Evolutionary conservation across 2,888 invertebrate genomes (phyloP).

Genomic region (Apotomis turbidana): DNA sequence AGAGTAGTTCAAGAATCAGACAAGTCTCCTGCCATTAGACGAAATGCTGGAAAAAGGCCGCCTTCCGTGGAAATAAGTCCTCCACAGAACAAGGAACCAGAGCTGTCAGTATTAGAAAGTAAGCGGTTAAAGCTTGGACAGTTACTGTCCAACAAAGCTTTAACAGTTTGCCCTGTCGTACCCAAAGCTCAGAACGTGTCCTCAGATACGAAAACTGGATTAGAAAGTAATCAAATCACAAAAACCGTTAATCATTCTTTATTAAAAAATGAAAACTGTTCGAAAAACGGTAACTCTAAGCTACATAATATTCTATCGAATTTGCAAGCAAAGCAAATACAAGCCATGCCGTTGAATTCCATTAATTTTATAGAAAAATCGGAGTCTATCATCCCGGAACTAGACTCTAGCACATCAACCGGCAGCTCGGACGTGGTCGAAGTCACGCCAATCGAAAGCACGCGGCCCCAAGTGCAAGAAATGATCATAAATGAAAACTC

Average conservation of each 20-base stretch:
- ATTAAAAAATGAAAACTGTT: conserved; percentile 75
- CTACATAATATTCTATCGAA: conserved; percentile 77
- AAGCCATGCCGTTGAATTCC: conserved; percentile 65
- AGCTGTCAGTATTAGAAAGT: conserved; percentile 67
- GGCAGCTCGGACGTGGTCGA: conserved; percentile 69
- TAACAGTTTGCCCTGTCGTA: conserved; percentile 68
- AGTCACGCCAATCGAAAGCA: conserved; percentile 61
- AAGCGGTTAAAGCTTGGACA: conserved; percentile 77
- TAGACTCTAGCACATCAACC: conserved; percentile 70
- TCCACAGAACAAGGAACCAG: conserved; percentile 63
- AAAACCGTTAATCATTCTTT: conserved; percentile 67
- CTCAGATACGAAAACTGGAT: conserved; percentile 58
- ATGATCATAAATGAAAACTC: conserved; percentile 78
- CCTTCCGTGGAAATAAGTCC: conserved; percentile 60
- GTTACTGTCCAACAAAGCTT: conserved; percentile 70
- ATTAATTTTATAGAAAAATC: conserved; percentile 63
- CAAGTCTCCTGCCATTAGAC: conserved; percentile 58
- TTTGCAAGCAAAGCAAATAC: conserved; percentile 74
- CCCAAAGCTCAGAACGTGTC: conserved; percentile 58
- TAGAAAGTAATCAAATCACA: conserved; percentile 61
- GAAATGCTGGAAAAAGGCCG: conserved; percentile 65
- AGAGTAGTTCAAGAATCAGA: conserved; percentile 71
- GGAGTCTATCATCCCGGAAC: conserved; percentile 58
- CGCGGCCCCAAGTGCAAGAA: conserved; percentile 66
- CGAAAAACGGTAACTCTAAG: conserved; percentile 82